Conservation (phyloP, 2,797 vertebrate species). For the Ptychadena robeensis region DNA sequence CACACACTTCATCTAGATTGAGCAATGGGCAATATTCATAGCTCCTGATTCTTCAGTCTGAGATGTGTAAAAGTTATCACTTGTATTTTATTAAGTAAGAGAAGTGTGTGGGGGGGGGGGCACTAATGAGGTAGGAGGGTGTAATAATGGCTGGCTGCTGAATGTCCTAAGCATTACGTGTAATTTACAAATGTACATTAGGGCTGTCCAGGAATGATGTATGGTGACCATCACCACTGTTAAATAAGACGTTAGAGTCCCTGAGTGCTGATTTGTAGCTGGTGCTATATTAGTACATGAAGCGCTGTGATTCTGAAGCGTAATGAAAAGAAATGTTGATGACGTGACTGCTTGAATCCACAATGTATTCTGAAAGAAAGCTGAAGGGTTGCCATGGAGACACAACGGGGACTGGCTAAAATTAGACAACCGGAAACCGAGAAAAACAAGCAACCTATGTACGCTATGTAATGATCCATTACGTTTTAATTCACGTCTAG, state of each 20-base stretch:
- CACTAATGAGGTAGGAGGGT: no score
- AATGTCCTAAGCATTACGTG: no score
- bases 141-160: no score
- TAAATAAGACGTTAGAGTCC: background rate
- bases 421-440: slow-evolving; percentile 9
- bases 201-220: background rate
- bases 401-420: slow-evolving; percentile 19
- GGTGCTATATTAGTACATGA: background rate
- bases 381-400: slow-evolving; percentile 33
- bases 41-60: no score
- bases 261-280: background rate
- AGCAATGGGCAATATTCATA: no score
- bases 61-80: no score
- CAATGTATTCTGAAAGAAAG: background rate
- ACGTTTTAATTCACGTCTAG: no score
- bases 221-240: background rate
- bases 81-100: no score
- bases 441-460: background rate
- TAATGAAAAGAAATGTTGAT: background rate
- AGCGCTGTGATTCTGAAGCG: background rate
- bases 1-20: no score
- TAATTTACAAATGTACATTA: no score
- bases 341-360: background rate
- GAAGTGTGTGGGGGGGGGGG: no score
- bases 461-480: no score